Evolutionary conservation across 2,888 invertebrate species (phyloP), one percentile per base, ranked within the genome.

Genomic region (Anaspis maculata): DNA sequence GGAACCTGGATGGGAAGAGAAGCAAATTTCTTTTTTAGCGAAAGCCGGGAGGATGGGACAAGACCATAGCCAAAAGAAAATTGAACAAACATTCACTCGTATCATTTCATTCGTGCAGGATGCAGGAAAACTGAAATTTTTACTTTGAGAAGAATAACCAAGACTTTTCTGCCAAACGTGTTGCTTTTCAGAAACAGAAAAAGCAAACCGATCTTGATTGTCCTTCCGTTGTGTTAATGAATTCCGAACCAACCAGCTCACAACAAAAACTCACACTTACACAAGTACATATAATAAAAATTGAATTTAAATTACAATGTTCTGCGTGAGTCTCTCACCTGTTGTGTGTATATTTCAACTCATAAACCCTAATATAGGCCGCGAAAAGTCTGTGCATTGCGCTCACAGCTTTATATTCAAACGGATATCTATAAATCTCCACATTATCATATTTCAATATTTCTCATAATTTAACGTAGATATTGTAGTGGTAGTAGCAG

Each of bases 1-100:
- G 94, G 76, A 98, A 98, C 97, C 98, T 98, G 70, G 19, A 21
- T 32, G 26, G 10, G 24, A 30, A 3, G 15, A 15, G 3, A 28
- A n/a, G 9, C n/a, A n/a, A n/a, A n/a, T n/a, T n/a, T n/a, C n/a
- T n/a, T n/a, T n/a, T n/a, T n/a, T n/a, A n/a, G n/a, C n/a, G n/a
- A n/a, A n/a, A n/a, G n/a, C n/a, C n/a, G 25, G n/a, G n/a, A n/a
- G n/a, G n/a, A n/a, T n/a, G n/a, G n/a, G n/a, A n/a, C n/a, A n/a
- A n/a, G n/a, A n/a, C n/a, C n/a, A n/a, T n/a, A n/a, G n/a, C n/a
- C n/a, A n/a, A n/a, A n/a, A n/a, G n/a, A n/a, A n/a, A n/a, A n/a
- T n/a, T n/a, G n/a, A n/a, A 25, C 32, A 37, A 26, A 11, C 39
- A 34, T 16, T 28, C 39, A 28, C 24, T 31, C 25, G 16, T 31